Evolutionary conservation across 2,797 vertebrate genomes (phyloP).

Genomic region (Micropoecilia bifurca): DNA sequence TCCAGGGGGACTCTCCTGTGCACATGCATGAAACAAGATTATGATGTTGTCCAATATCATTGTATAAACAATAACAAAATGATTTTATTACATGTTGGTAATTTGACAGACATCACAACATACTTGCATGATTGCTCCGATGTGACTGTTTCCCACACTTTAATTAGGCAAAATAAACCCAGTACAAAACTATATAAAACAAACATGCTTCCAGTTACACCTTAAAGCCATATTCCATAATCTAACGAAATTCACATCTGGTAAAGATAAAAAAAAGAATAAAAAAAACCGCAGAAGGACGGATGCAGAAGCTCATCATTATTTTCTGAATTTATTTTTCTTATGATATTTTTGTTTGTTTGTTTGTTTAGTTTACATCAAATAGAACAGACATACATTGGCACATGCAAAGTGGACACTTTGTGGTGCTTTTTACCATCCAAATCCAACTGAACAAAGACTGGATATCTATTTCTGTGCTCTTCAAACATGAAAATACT

Average conservation of each 20-base stretch:
- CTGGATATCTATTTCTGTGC: slow-evolving; percentile 74
- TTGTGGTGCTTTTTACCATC: slow-evolving; percentile 80
- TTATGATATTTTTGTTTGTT: slow-evolving; percentile 32
- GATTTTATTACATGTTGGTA: slow-evolving; percentile 78
- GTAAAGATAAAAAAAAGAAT: slow-evolving; percentile 38
- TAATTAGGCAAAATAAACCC: slow-evolving; percentile 69
- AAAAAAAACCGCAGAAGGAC: slow-evolving; percentile 63
- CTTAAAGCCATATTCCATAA: slow-evolving; percentile 78
- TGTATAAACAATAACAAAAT: slow-evolving; percentile 83
- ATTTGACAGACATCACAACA: slow-evolving; percentile 81
- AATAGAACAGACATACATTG: slow-evolving; percentile 82
- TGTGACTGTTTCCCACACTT: slow-evolving; percentile 68
- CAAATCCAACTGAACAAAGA: slow-evolving; percentile 78
- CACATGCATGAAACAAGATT: slow-evolving; percentile 51
- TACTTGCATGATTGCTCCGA: slow-evolving; percentile 77
- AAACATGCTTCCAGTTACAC: slow-evolving; percentile 79
- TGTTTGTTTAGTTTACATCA: slow-evolving; percentile 74
- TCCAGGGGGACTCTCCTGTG: slow-evolving; percentile 15
- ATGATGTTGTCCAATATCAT: slow-evolving; percentile 58
- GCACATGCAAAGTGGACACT: slow-evolving; percentile 84
- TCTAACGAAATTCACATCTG: slow-evolving; percentile 47
- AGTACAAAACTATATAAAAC: slow-evolving; percentile 76
- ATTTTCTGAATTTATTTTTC: slow-evolving; percentile 76
- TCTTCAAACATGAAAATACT: slow-evolving; percentile 84
- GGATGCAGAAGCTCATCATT: slow-evolving; percentile 72